Evolutionary conservation across 2,113 vertebrate genomes (phyloP), one percentile per base, ranked within the genome.

Genomic region (Gasterosteus aculeatus): DNA sequence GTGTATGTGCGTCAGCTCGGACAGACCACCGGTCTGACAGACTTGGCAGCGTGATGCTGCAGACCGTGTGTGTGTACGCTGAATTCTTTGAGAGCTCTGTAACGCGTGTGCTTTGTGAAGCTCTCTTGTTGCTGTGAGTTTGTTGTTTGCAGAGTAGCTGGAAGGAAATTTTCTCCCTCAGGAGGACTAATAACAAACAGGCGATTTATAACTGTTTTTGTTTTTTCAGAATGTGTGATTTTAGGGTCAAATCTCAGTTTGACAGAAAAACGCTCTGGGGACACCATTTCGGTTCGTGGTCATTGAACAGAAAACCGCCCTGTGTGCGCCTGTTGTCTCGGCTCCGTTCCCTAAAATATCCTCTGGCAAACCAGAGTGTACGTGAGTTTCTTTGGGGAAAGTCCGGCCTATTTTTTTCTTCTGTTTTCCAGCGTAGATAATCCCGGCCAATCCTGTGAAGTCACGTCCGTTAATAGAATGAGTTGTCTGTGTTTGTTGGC

Each of bases 1-100:
- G 12, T 79, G 41, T 73, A 81, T 86, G 83, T 87, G 72, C 83
- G 83, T 86, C 89, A 88, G 68, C 22, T 63, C 69, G 76, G 80
- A 54, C 72, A 73, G 33, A 68, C 64, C 2, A 56, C 35, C 58
- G 81, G 78, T 77, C 87, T 63, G 71, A 67, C 75, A 67, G 80
- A 87, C 73, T 84, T 85, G 53, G 75, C 69, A 29, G 57, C 42
- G 22, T 65, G 35, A 15, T 44, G 58, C 60, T 72, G 54, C 44
- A 2, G 77, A 12, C 35, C 11, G 51, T 26, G 47, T 31, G 46
- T 26, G 38, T 56, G 73, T 31, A 69, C 44, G 38, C 46, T 56
- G 22, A 81, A 78, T 82, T 74, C 75, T 77, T 82, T 72, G 33
- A 60, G 38, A 68, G 76, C 61, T 78, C 77, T 80, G 53, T 69